Evolutionary conservation across 2,113 vertebrate genomes (phyloP).

Genomic region (Okapia johnstoni): DNA sequence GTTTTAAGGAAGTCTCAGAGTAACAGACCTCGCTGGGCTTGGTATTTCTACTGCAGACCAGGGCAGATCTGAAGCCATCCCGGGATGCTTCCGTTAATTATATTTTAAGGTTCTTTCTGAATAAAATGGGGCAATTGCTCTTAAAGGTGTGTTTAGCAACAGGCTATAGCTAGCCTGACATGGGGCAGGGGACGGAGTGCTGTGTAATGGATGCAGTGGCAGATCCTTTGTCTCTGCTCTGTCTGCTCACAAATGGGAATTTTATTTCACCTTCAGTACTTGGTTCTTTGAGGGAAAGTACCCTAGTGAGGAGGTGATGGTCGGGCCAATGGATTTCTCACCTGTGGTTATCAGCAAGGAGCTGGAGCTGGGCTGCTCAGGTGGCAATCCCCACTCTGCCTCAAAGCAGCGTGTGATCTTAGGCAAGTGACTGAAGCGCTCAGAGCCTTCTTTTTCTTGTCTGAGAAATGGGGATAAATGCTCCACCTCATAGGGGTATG

Average conservation of each 20-base stretch:
- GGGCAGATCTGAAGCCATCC: neutral
- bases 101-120: neutral
- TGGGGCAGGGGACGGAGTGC: accelerated
- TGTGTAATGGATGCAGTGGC: neutral
- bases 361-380: neutral
- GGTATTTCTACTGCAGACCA: neutral
- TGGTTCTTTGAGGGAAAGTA: neutral
- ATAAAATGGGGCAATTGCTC: neutral
- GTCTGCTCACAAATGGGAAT: neutral
- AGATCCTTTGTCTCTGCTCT: neutral
- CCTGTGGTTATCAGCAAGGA: neutral
- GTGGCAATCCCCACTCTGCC: neutral
- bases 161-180: neutral
- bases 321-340: neutral
- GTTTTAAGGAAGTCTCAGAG: neutral
- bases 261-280: neutral
- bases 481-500: accelerated
- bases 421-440: neutral
- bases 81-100: neutral
- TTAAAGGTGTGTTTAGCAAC: neutral
- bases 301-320: neutral
- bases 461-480: neutral
- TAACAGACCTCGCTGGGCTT: neutral
- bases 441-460: neutral
- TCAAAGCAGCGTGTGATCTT: neutral